phyloP scores from a whole-genome alignment of 2,797 vertebrate genomes.

The Neomorphus geoffroyi region DNA sequence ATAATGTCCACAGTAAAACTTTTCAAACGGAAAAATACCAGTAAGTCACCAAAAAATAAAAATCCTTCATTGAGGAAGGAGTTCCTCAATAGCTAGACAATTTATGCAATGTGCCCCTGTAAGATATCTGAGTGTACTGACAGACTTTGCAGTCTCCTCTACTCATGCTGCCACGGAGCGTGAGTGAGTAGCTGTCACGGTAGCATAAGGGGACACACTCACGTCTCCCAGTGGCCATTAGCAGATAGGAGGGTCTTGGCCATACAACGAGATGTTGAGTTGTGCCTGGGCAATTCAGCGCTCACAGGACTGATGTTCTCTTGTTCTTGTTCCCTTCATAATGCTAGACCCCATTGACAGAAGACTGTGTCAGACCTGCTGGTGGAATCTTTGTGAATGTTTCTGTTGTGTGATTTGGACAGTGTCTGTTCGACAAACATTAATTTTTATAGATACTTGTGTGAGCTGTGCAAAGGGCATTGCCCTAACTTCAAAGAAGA shows the following conservation, averaged over 20 bases:
- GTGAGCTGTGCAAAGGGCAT: not conserved
- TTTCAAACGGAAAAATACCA: not conserved
- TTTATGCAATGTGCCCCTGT: not conserved
- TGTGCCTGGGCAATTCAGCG: not conserved
- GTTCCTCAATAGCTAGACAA: not conserved
- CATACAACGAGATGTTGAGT: not conserved
- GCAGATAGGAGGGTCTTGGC: not conserved
- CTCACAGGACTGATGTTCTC: not conserved
- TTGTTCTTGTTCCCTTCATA: not conserved
- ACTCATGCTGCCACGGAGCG: rapidly evolving
- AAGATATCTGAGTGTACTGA: not conserved
- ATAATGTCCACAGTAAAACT: not conserved
- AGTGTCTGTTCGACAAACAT: not conserved
- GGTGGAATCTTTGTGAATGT: not conserved
- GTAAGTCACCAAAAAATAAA: not conserved
- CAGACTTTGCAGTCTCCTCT: not conserved
- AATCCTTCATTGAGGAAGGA: not conserved
- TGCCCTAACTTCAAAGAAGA: not conserved
- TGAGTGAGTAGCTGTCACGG: not conserved
- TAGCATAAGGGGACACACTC: not conserved
- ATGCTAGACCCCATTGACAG: not conserved
- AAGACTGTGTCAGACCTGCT: not conserved
- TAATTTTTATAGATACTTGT: not conserved
- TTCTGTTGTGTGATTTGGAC: not conserved
- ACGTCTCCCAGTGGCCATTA: not conserved